Conservation (phyloP, 2,113 vertebrate species). For the Bungarus multicinctus region DNA sequence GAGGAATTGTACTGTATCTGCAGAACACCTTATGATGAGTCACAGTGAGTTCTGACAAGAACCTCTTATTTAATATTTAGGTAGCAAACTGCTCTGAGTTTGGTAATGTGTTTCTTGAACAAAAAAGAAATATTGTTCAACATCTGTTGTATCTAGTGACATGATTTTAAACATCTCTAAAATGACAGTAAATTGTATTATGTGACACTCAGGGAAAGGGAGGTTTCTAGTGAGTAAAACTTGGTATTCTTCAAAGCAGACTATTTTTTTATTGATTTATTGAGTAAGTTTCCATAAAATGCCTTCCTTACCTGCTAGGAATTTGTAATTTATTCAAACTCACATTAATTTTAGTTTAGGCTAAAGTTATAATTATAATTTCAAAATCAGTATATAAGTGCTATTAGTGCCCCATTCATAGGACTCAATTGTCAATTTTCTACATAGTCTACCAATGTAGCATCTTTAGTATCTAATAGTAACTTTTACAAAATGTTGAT, state of each 20-base stretch:
- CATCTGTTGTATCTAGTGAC: slow-evolving; percentile 63
- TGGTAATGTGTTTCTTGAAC: slow-evolving; percentile 72
- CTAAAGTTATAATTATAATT: slow-evolving; percentile 30
- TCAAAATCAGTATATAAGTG: slow-evolving; percentile 14
- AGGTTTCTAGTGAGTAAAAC: slow-evolving; percentile 47
- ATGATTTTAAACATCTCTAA: slow-evolving; percentile 56
- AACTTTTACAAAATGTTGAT: slow-evolving; percentile 21
- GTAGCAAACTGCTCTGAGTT: slow-evolving; percentile 76
- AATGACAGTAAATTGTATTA: slow-evolving; percentile 64
- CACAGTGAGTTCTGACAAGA: slow-evolving; percentile 84
- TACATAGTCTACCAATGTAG: not conserved
- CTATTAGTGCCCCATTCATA: slow-evolving; percentile 26
- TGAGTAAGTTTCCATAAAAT: slow-evolving; percentile 52
- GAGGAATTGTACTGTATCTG: slow-evolving; percentile 93
- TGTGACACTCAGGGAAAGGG: slow-evolving; percentile 55
- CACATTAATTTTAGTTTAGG: slow-evolving; percentile 39
- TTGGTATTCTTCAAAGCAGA: slow-evolving; percentile 31
- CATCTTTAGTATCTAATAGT: too few relatives aligned
- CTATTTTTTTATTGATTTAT: slow-evolving; percentile 4
- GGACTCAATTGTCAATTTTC: slow-evolving; percentile 35
- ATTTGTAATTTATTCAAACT: slow-evolving; percentile 52
- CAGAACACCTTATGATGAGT: slow-evolving; percentile 89
- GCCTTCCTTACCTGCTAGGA: slow-evolving; percentile 38
- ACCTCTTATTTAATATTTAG: slow-evolving; percentile 79
- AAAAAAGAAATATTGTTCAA: slow-evolving; percentile 61